phyloP scores from a whole-genome alignment of 2,888 invertebrate genomes.

The Augiades crinisus region DNA sequence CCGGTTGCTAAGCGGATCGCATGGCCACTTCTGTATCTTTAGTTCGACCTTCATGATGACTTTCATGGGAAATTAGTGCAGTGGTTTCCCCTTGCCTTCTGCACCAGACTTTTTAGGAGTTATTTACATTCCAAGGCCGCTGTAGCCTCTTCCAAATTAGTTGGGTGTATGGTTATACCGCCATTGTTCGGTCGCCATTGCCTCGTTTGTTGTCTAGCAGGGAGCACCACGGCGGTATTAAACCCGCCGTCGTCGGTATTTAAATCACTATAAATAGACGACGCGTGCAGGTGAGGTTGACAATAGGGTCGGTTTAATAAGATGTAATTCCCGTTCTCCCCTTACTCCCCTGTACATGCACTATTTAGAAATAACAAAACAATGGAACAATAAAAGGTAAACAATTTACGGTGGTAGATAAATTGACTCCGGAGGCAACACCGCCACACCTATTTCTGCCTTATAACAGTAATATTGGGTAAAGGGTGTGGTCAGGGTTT shows the following conservation, averaged over 20 bases:
- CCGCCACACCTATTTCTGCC: no score
- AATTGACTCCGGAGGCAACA: no score
- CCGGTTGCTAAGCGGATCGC: slow-evolving; percentile 31
- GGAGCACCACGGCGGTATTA: slow-evolving; percentile 28
- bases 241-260: no score
- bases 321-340: slow-evolving; percentile 13
- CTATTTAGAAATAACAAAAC: no score
- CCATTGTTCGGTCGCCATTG: slow-evolving; percentile 32
- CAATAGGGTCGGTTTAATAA: slow-evolving; percentile 17
- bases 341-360: slow-evolving; percentile 17
- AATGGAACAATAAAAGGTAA: no score
- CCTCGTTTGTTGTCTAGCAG: slow-evolving; percentile 31
- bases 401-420: no score
- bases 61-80: slow-evolving; percentile 25
- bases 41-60: slow-evolving; percentile 13
- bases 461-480: no score
- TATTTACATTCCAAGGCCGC: slow-evolving; percentile 22
- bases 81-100: slow-evolving; percentile 30
- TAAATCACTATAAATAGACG: slow-evolving; percentile 4
- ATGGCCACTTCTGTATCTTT: slow-evolving; percentile 9
- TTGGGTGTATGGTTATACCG: slow-evolving; percentile 10
- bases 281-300: slow-evolving; percentile 29
- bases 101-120: slow-evolving; percentile 26
- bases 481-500: no score
- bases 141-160: slow-evolving; percentile 15